Percentiles rank a stretch among this genome's conserved stretches.
Conservation (phyloP, 2,888 invertebrate species). For the Fissipunctia ypsillon region DNA sequence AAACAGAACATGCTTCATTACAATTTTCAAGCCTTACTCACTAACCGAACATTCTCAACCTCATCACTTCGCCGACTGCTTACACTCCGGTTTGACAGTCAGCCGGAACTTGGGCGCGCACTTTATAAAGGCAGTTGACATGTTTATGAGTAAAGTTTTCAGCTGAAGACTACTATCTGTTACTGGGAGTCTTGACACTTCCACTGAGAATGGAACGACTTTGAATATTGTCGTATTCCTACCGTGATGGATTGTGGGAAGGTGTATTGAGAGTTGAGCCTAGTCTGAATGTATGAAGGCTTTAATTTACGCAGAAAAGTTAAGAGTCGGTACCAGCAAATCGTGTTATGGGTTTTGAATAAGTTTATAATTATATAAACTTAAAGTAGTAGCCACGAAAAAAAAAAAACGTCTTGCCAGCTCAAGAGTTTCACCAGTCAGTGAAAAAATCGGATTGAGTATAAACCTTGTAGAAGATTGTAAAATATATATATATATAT, state of each 20-base stretch:
- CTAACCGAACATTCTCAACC: slow-evolving; percentile 6
- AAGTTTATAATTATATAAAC: no score
- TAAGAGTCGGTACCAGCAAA: no score
- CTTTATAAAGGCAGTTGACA: slow-evolving; percentile 78
- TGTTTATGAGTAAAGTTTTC: slow-evolving; percentile 84
- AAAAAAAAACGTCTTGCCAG: no score
- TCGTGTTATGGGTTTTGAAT: no score
- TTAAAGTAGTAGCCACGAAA: no score
- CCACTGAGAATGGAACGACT: slow-evolving; percentile 61
- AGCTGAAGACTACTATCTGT: slow-evolving; percentile 77
- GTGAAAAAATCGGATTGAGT: no score
- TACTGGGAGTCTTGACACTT: slow-evolving; percentile 72
- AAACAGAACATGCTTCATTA: no score
- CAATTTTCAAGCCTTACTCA: not conserved
- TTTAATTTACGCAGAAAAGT: no score
- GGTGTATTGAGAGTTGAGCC: slow-evolving; percentile 16
- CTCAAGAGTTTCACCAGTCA: no score
- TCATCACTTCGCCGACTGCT: slow-evolving; percentile 1
- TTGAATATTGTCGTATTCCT: slow-evolving; percentile 58
- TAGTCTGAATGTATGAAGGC: no score
- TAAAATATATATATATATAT: no score
- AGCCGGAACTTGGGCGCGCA: slow-evolving; percentile 68
- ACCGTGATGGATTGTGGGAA: slow-evolving; percentile 33
- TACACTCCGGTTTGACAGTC: slow-evolving; percentile 66
- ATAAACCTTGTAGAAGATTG: no score